These are phyloP conservation scores for Mallotus villosus DNA, from an alignment of 2,797 vertebrate genomes.

Conservation along the genomic window DNA sequence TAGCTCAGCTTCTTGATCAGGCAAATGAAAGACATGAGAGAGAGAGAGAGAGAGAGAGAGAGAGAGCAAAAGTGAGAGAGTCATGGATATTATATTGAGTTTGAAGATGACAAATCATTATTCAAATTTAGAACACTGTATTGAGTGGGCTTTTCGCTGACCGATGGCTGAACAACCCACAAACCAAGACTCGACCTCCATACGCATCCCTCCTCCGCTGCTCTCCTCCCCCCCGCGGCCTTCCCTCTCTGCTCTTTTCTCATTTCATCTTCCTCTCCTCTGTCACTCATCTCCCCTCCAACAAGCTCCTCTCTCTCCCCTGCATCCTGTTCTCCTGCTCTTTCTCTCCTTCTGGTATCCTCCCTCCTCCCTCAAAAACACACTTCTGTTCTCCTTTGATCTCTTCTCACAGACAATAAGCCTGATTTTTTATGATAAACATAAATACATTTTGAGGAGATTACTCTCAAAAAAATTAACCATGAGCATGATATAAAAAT, in stretches of 20 bases:
- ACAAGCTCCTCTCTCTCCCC: background rate
- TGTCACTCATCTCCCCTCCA: background rate
- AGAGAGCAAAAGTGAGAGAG: slow-evolving; percentile 27
- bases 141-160: slow-evolving; percentile 43
- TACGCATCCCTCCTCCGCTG: background rate
- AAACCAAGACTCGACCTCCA: slow-evolving; percentile 18
- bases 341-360: no score
- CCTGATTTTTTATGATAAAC: no score
- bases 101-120: slow-evolving; percentile 61
- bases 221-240: background rate
- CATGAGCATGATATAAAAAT: background rate
- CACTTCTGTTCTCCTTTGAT: no score
- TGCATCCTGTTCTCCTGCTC: background rate
- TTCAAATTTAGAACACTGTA: slow-evolving; percentile 59
- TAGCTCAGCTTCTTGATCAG: slow-evolving; percentile 5
- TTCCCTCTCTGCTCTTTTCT: background rate
- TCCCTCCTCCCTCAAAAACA: background rate
- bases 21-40: slow-evolving; percentile 8
- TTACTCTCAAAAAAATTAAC: no score
- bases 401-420: no score
- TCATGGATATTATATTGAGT: slow-evolving; percentile 29
- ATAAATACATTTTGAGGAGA: no score
- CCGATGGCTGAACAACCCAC: slow-evolving; percentile 39
- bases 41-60: slow-evolving; percentile 6
- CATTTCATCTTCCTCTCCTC: background rate